A percentile compares a stretch with the other conserved stretches of the same genome.
Evolutionary conservation across 2,888 invertebrate species (phyloP).

Genomic region (Andrena marginata): DNA sequence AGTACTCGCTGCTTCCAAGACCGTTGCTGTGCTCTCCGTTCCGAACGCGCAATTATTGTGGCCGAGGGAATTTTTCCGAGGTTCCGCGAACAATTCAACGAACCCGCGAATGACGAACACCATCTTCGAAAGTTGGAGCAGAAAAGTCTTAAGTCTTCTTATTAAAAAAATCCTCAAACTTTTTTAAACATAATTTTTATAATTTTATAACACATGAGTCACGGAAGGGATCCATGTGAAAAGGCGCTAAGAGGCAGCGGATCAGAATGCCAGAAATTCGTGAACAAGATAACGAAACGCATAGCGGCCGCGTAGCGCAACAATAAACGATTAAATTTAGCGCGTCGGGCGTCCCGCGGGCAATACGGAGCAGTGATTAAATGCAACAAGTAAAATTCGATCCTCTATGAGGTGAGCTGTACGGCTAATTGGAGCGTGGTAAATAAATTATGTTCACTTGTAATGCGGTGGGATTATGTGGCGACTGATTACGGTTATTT

Average conservation of each 20-base stretch:
- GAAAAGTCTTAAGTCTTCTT: no score
- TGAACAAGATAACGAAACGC: neutral
- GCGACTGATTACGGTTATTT: conserved; percentile 70
- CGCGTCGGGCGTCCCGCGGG: conserved; percentile 37
- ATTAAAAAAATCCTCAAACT: no score
- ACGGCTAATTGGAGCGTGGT: conserved; percentile 70
- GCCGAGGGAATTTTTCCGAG: conserved; percentile 55
- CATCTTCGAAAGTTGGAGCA: neutral
- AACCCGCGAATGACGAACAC: conserved; percentile 33
- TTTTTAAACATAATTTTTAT: no score
- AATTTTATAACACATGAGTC: no score
- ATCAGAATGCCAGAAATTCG: neutral
- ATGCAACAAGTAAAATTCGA: conserved; percentile 72
- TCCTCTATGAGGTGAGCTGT: conserved; percentile 60
- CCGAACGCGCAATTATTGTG: conserved; percentile 74
- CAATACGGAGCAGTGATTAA: conserved; percentile 65
- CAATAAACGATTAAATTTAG: conserved; percentile 53
- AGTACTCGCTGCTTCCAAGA: conserved; percentile 66
- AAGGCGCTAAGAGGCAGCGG: neutral
- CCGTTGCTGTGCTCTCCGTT: conserved; percentile 75
- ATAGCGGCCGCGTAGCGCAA: neutral
- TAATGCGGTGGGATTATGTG: conserved; percentile 61
- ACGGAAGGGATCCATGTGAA: neutral
- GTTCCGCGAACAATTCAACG: conserved; percentile 39
- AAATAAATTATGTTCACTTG: conserved; percentile 75